phyloP scores from a whole-genome alignment of 1,140 invertebrate genomes.

The Mya arenaria region DNA sequence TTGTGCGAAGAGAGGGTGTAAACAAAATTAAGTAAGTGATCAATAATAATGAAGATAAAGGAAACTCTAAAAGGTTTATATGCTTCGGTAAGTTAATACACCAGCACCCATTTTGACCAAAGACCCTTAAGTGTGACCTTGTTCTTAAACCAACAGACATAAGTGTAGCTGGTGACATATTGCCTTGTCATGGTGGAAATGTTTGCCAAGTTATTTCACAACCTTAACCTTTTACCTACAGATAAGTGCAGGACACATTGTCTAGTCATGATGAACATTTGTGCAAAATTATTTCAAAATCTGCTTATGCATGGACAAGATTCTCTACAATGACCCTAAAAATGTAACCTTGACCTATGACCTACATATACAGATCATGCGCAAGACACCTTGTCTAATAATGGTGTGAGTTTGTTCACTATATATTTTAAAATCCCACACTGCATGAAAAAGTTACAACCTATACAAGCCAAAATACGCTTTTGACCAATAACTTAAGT shows the following conservation, averaged over 20 bases:
- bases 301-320: background rate
- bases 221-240: background rate
- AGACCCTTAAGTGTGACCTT: background rate
- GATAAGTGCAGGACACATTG: background rate
- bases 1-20: too few relatives aligned
- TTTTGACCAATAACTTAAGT: too few relatives aligned
- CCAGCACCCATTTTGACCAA: background rate
- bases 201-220: background rate
- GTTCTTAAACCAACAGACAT: background rate
- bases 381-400: background rate
- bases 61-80: too few relatives aligned
- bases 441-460: too few relatives aligned
- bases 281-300: background rate
- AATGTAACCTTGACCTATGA: background rate
- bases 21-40: too few relatives aligned
- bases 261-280: background rate
- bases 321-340: background rate
- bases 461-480: too few relatives aligned
- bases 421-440: too few relatives aligned
- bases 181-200: background rate
- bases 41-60: too few relatives aligned
- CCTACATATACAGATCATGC: background rate
- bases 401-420: too few relatives aligned
- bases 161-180: background rate
- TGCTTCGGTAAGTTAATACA: too few relatives aligned